phyloP scores from a whole-genome alignment of 2,113 vertebrate genomes.

The Lepus americanus region DNA sequence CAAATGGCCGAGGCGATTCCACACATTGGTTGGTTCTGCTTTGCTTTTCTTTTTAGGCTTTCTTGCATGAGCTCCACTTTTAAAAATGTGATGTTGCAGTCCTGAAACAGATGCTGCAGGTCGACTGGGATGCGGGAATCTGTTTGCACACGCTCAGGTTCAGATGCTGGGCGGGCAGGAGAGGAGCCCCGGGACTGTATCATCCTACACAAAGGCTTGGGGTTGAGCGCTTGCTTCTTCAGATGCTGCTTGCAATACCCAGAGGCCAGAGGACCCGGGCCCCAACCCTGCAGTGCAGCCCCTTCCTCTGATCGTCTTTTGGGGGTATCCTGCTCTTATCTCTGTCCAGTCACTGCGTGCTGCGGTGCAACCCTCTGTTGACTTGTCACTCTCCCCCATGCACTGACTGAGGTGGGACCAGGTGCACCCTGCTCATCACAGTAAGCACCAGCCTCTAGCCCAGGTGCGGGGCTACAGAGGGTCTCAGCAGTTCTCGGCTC shows the following conservation, averaged over 20 bases:
- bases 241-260: not conserved
- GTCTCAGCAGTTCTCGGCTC: not conserved
- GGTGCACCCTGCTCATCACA: not conserved
- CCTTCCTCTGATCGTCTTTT: not conserved
- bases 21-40: not conserved
- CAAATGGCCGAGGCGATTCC: slow-evolving; percentile 52
- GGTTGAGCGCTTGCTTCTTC: not conserved
- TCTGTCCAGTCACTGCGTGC: not conserved
- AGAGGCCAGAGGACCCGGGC: not conserved
- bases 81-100: slow-evolving; percentile 35
- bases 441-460: not conserved
- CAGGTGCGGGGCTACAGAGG: too few species aligned
- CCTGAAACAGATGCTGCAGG: not conserved
- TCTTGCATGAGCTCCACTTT: not conserved
- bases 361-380: not conserved
- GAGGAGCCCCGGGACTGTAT: not conserved
- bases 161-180: not conserved
- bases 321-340: not conserved
- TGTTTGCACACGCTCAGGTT: not conserved
- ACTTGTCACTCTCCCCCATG: not conserved
- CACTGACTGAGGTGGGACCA: not conserved
- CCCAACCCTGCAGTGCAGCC: too few species aligned
- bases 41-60: slow-evolving; percentile 60
- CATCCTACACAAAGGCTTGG: not conserved
- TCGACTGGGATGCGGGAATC: not conserved